Conservation (phyloP, 2,113 vertebrate species). For the Taxidea taxus region DNA sequence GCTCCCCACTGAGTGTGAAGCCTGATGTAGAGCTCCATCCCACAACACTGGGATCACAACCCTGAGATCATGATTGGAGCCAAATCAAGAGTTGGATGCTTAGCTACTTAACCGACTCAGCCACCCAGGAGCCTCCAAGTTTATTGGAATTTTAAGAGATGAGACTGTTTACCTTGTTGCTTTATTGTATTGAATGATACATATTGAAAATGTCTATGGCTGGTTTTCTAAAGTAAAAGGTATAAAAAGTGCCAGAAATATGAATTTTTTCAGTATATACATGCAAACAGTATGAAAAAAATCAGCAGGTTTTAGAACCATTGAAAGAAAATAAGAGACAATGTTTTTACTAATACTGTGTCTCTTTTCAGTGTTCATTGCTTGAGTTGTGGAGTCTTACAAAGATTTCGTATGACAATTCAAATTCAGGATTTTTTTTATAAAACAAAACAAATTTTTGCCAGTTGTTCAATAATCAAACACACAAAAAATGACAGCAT, state of each 20-base stretch:
- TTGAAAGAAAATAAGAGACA: background rate
- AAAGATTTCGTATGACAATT: background rate
- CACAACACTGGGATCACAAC: background rate
- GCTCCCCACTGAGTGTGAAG: background rate
- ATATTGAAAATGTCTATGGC: background rate
- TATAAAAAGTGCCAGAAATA: background rate
- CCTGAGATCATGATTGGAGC: background rate
- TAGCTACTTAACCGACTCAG: background rate
- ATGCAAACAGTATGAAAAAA: background rate
- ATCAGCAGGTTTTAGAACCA: background rate
- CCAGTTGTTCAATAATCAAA: background rate
- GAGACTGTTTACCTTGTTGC: background rate
- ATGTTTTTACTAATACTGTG: background rate
- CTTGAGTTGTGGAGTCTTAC: background rate
- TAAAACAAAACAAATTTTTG: background rate
- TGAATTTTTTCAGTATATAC: background rate
- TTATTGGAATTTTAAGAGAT: background rate
- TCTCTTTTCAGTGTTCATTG: background rate
- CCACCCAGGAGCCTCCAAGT: background rate
- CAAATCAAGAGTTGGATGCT: background rate
- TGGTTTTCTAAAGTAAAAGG: background rate
- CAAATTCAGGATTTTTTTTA: background rate
- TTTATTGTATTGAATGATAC: background rate
- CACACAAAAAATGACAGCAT: background rate
- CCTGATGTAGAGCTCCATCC: background rate